Percentiles rank a stretch among this genome's conserved stretches.
These are phyloP conservation scores for Zingel zingel DNA, from an alignment of 2,113 vertebrate species.

Conservation along the genomic window DNA sequence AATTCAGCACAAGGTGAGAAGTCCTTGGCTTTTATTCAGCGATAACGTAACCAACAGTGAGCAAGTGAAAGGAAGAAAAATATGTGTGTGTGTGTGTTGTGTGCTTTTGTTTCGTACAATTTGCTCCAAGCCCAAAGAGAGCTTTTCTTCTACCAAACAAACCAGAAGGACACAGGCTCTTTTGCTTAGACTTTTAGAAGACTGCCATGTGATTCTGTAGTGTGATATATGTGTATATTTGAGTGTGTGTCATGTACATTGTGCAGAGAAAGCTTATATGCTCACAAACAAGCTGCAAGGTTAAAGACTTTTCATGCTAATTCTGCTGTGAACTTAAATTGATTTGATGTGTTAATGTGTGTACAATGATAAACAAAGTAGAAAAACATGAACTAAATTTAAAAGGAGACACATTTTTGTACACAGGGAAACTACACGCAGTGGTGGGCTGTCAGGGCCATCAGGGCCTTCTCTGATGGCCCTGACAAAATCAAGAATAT, in stretches of 20 bases:
- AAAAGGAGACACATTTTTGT: too few relatives aligned
- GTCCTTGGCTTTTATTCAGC: constrained; percentile 33
- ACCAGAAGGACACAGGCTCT: constrained; percentile 4
- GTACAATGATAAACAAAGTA: too few relatives aligned
- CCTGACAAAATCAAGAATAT: too few relatives aligned
- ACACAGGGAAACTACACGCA: neutral
- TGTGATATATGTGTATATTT: neutral
- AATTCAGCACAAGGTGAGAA: constrained; percentile 25
- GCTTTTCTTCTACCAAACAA: constrained; percentile 18
- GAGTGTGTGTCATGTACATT: neutral
- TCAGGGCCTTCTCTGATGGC: too few relatives aligned
- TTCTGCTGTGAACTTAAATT: neutral
- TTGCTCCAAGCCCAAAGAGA: constrained; percentile 13
- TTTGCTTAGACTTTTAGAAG: neutral
- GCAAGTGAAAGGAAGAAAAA: constrained; percentile 8
- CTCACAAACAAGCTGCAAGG: neutral
- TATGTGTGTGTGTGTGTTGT: constrained; percentile 1
- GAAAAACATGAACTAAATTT: too few relatives aligned
- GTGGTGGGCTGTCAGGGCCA: too few relatives aligned
- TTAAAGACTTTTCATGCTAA: constrained; percentile 9
- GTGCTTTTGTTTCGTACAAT: constrained; percentile 22
- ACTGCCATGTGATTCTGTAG: neutral
- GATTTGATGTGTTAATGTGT: neutral
- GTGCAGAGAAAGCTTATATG: constrained; percentile 13
- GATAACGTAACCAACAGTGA: constrained; percentile 9